A percentile compares a stretch with the other conserved stretches of the same genome.
Evolutionary conservation across 2,797 vertebrate species (phyloP).

Genomic region (Poeciliopsis gracilis): DNA sequence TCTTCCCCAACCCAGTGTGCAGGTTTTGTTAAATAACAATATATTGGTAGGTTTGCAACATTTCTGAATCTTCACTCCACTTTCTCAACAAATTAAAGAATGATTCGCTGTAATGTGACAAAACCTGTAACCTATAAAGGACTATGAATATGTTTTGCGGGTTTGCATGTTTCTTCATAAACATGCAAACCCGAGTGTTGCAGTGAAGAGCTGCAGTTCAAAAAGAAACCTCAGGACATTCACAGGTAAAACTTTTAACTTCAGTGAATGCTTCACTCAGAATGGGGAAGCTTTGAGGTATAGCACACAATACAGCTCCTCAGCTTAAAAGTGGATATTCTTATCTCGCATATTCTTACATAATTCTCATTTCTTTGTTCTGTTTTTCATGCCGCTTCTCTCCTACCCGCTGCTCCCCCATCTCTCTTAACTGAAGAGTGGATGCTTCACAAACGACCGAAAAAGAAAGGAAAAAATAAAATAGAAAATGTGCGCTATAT

Average conservation of each 20-base stretch:
- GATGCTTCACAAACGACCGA: not conserved
- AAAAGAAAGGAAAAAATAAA: not conserved
- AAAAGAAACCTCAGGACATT: slow-evolving; percentile 26
- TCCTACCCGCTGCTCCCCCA: slow-evolving; percentile 33
- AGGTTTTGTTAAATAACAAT: not conserved
- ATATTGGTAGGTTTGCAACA: not conserved
- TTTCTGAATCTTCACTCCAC: not conserved
- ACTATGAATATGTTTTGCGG: not conserved
- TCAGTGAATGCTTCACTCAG: slow-evolving; percentile 15
- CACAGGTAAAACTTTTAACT: slow-evolving; percentile 13
- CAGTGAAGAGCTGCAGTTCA: not conserved
- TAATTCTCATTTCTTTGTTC: slow-evolving; percentile 14
- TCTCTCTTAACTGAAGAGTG: not conserved
- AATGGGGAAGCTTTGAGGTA: slow-evolving; percentile 11
- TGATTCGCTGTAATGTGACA: not conserved
- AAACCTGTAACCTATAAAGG: not conserved
- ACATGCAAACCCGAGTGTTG: slow-evolving; percentile 1
- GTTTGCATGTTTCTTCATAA: not conserved
- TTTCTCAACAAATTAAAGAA: not conserved
- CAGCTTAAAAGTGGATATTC: slow-evolving; percentile 17
- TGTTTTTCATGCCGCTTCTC: slow-evolving; percentile 12
- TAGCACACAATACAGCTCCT: not conserved
- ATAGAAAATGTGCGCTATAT: not conserved
- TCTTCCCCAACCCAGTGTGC: not conserved
- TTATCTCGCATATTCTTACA: slow-evolving; percentile 36